Percentiles rank a stretch among this genome's conserved stretches.
Evolutionary conservation across 1,140 invertebrate species (phyloP).

Genomic region (Bombus pascuorum): DNA sequence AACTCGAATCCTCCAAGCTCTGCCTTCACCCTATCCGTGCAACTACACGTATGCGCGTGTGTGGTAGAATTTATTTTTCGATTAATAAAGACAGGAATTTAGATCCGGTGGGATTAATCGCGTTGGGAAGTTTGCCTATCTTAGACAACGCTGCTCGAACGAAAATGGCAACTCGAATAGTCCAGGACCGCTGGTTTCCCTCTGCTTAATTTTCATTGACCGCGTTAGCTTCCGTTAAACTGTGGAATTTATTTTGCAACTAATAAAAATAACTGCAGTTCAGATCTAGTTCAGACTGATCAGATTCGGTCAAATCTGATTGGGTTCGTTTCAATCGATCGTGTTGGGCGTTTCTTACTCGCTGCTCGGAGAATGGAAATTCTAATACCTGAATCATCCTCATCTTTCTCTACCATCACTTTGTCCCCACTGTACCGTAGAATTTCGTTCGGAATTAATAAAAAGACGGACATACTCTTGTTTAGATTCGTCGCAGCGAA

Average conservation of each 20-base stretch:
- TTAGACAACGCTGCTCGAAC: neutral
- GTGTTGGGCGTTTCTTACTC: neutral
- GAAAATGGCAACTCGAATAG: neutral
- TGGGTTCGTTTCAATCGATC: neutral
- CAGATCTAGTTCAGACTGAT: neutral
- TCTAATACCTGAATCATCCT: neutral
- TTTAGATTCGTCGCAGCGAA: neutral
- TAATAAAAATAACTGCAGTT: neutral
- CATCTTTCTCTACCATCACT: no score
- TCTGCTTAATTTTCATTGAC: no score
- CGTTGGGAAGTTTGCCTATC: no score
- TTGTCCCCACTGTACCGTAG: no score
- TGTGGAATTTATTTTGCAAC: slow-evolving; percentile 26
- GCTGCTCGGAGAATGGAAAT: neutral
- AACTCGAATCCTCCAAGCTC: neutral
- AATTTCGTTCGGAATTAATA: slow-evolving; percentile 36
- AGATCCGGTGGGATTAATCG: no score
- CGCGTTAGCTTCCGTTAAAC: no score
- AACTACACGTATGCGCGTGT: accelerated
- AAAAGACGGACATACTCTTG: neutral
- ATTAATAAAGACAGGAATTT: no score
- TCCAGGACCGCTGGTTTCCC: no score
- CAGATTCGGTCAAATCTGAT: neutral
- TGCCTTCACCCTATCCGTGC: no score
- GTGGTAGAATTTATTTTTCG: no score